Evolutionary conservation across 2,888 invertebrate species (phyloP), one percentile per base, ranked within the genome.

Genomic region (Tortricodes alternella): DNA sequence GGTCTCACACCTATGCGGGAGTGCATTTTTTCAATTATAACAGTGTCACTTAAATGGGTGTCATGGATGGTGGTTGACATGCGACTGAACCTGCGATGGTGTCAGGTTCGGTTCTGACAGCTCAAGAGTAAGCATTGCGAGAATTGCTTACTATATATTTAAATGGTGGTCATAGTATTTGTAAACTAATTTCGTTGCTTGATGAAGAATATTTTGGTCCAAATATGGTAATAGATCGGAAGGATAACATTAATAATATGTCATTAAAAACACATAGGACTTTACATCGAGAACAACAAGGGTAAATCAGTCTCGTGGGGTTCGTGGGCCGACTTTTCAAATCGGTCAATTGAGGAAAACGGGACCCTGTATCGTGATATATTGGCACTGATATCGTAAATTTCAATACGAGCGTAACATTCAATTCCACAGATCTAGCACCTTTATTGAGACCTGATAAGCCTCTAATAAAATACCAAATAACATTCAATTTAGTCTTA

Each of bases 221-320:
- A 64, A 63, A 35, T 29, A 18, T n/a, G 37, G 24, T 41, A n/a
- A 21, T 15, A 51, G 1, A 19, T 38, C 6, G 24, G 23, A 38
- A 29, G 19, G 19, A 29, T 32, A 53, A 29, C 48, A 49, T 32
- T 38, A 48, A 43, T 39, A 32, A 35, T 41, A 49, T 29, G 18
- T 8, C 16, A 49, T 19, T 58, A 53, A 44, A 53, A 53, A 49
- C 35, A 18, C 29, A 35, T 32, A 53, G 35, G 27, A 9, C 5
- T 11, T 35, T 34, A 58, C 15, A 58, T 35, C 43, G 16, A 46
- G 34, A 39, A 32, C 38, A 53, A 53, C 29, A 53, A 70, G 76
- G 77, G 74, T 79, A 76, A 73, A 73, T 85, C 86, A 86, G 86
- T 85, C 85, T 85, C 73, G 70, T 71, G 53, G 67, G 65, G 68